These are phyloP conservation scores for Pseudorhiza aurosa DNA, from an alignment of 30 jellyfish, hydroid and myxozoan species.

Conservation along the genomic window DNA sequence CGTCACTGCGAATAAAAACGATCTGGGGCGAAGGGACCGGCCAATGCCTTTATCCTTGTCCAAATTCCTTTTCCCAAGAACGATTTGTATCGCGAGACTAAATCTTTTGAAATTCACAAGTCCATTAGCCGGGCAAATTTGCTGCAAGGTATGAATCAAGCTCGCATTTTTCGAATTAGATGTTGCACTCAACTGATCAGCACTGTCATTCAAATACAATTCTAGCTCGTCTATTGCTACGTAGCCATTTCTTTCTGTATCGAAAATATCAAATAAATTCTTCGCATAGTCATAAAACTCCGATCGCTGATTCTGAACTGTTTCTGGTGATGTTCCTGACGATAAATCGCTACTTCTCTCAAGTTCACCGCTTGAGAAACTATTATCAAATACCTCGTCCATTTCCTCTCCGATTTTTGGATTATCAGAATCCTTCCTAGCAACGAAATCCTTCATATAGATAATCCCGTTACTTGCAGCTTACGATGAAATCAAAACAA, in stretches of 20 bases:
- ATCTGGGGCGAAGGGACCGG: slow-evolving; percentile 61
- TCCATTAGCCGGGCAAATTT: slow-evolving; percentile 62
- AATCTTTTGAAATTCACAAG: slow-evolving; percentile 50
- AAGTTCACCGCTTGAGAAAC: not conserved
- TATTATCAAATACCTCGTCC: not conserved
- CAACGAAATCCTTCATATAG: not conserved
- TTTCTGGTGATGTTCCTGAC: not conserved
- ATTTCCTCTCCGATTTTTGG: not conserved
- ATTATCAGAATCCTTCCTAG: not conserved
- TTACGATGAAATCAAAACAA: not conserved
- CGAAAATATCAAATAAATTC: slow-evolving; percentile 57
- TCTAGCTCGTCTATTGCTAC: slow-evolving; percentile 52
- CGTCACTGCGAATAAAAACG: slow-evolving; percentile 52
- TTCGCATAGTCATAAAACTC: slow-evolving; percentile 28
- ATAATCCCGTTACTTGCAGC: too few relatives aligned
- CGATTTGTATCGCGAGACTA: slow-evolving; percentile 51
- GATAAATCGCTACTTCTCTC: not conserved
- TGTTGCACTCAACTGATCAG: not conserved
- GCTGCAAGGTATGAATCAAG: slow-evolving; percentile 17
- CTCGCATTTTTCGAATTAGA: not conserved
- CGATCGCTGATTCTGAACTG: not conserved
- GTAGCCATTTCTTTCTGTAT: slow-evolving; percentile 51
- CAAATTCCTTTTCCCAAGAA: slow-evolving; percentile 31
- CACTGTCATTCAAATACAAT: slow-evolving; percentile 3
- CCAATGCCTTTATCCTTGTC: slow-evolving; percentile 18